These are phyloP conservation scores for Mormyrops attenuatus DNA, from an alignment of 2,797 vertebrate species.

Conservation along the genomic window DNA sequence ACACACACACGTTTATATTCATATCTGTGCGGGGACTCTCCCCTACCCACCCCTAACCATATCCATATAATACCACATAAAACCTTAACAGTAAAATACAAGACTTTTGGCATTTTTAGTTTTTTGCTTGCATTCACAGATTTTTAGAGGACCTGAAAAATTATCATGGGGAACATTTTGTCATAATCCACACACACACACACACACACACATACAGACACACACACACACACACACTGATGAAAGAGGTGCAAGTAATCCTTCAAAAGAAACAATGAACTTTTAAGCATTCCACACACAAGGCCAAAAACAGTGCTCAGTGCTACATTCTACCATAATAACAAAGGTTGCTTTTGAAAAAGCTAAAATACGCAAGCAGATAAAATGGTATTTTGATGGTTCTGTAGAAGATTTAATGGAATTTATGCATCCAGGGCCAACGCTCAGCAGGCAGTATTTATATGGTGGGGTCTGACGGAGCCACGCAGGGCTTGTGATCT, in stretches of 20 bases:
- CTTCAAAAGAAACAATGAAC: neutral
- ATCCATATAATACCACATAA: no score
- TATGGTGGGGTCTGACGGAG: neutral
- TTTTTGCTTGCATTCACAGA: no score
- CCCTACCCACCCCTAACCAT: no score
- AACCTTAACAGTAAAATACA: no score
- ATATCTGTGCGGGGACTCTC: neutral
- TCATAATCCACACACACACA: no score
- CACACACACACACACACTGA: neutral
- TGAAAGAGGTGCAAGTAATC: neutral
- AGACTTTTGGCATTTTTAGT: no score
- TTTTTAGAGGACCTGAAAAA: no score
- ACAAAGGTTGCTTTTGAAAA: neutral
- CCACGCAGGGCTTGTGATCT: neutral
- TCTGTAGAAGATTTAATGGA: neutral
- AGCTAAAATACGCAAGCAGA: neutral
- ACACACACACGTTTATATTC: neutral
- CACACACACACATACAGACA: no score
- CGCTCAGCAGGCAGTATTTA: neutral
- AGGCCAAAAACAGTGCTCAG: neutral
- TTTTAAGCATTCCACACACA: neutral
- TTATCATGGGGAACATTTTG: no score
- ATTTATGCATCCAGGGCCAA: neutral
- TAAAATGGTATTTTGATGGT: neutral
- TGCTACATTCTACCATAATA: neutral